Evolutionary conservation across 2,888 invertebrate species (phyloP).

Genomic region (Lochmaea crataegi): DNA sequence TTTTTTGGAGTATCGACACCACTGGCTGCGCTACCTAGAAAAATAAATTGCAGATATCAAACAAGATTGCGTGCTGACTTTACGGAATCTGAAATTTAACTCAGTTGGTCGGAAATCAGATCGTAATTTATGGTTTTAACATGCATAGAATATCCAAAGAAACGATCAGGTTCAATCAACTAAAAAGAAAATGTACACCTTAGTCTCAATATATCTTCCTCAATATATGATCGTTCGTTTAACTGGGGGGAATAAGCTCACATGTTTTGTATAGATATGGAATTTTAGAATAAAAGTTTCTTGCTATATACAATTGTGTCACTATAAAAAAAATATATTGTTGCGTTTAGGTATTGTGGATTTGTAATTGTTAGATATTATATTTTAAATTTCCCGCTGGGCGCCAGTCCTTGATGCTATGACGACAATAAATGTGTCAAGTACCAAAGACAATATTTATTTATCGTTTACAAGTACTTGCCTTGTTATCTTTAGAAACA

Average conservation of each 20-base stretch:
- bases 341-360: too few species aligned
- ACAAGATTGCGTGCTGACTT: slow-evolving; percentile 1
- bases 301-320: too few species aligned
- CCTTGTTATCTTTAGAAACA: too few species aligned
- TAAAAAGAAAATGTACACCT: not conserved
- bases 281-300: too few species aligned
- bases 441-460: too few species aligned
- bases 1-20: not conserved
- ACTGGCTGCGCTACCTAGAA: not conserved
- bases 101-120: slow-evolving; percentile 1
- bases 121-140: slow-evolving; percentile 1
- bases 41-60: not conserved
- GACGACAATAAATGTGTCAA: too few species aligned
- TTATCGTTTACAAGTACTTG: too few species aligned
- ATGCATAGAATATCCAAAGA: not conserved
- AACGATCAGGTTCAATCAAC: not conserved
- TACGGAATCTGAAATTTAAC: not conserved
- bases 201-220: not conserved
- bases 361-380: too few species aligned
- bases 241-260: not conserved
- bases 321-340: too few species aligned
- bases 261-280: too few species aligned
- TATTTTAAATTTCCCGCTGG: too few species aligned
- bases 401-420: too few species aligned
- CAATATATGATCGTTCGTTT: not conserved